phyloP scores from a whole-genome alignment of 2,888 invertebrate species.

The Ennomos fuscantarius region DNA sequence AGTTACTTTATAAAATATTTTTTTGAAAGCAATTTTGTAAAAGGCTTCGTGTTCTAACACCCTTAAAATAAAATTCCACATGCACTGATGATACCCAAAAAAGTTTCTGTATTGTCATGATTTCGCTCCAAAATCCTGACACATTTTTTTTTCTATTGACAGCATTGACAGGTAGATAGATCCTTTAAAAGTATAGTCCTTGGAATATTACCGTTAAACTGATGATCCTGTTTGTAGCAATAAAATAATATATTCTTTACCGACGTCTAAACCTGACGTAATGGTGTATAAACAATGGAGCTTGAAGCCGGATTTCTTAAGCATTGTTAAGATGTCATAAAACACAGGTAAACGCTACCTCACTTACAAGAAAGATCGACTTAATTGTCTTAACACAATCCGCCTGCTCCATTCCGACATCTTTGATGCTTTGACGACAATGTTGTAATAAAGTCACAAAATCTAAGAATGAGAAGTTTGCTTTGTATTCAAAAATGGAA shows the following conservation, averaged over 20 bases:
- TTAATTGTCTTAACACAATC: slow-evolving; percentile 68
- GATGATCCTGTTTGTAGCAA: slow-evolving; percentile 71
- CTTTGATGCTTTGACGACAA: slow-evolving; percentile 45
- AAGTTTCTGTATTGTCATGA: slow-evolving; percentile 32
- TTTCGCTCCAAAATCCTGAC: slow-evolving; percentile 37
- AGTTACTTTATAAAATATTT: too few species aligned
- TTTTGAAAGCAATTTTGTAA: too few species aligned
- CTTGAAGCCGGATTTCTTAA: slow-evolving; percentile 52
- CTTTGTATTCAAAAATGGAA: too few species aligned
- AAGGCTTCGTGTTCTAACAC: slow-evolving; percentile 2
- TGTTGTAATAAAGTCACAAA: slow-evolving; percentile 23
- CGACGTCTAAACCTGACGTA: slow-evolving; percentile 70
- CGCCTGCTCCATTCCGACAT: slow-evolving; percentile 47
- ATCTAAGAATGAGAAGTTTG: slow-evolving; percentile 8
- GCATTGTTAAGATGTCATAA: slow-evolving; percentile 67
- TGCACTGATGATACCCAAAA: slow-evolving; percentile 27
- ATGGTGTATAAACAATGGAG: slow-evolving; percentile 71
- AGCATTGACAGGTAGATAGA: slow-evolving; percentile 59
- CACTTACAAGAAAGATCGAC: slow-evolving; percentile 67
- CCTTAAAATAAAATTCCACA: background rate
- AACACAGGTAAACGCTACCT: slow-evolving; percentile 79
- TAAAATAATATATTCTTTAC: slow-evolving; percentile 48
- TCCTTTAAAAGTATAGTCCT: slow-evolving; percentile 54
- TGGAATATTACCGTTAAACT: slow-evolving; percentile 68
- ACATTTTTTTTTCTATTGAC: slow-evolving; percentile 33